Percentiles rank a stretch among this genome's conserved stretches.
These are phyloP conservation scores for Rachycentron canadum DNA, from an alignment of 2,797 vertebrate species.

Conservation along the genomic window DNA sequence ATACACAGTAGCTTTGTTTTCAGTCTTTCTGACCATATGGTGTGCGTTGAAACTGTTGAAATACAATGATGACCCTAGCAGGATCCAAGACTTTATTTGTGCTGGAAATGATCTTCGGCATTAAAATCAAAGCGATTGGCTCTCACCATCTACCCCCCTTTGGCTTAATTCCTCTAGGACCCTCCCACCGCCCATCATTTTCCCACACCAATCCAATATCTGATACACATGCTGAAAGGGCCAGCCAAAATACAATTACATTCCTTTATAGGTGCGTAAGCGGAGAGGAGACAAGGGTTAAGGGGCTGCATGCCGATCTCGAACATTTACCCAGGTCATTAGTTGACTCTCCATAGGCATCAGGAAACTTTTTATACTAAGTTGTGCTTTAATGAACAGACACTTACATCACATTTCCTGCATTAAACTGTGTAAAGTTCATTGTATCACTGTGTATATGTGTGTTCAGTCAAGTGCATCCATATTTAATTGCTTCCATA, in stretches of 20 bases:
- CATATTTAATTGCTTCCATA: background rate
- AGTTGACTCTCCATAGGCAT: slow-evolving; percentile 21
- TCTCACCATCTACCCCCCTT: background rate
- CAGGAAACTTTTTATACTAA: slow-evolving; percentile 1
- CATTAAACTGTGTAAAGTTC: background rate
- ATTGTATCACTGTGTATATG: background rate
- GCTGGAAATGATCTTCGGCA: background rate
- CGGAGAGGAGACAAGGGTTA: slow-evolving; percentile 24
- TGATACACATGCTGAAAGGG: slow-evolving; percentile 63
- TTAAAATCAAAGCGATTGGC: background rate
- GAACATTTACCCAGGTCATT: slow-evolving; percentile 44
- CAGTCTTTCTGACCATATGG: background rate
- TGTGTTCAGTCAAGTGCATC: background rate
- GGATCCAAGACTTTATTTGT: background rate
- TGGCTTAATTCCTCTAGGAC: background rate
- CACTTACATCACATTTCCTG: background rate
- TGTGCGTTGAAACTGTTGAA: background rate
- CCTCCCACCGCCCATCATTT: slow-evolving; percentile 33
- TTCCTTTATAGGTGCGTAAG: slow-evolving; percentile 53
- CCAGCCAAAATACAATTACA: slow-evolving; percentile 65
- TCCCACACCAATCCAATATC: slow-evolving; percentile 57
- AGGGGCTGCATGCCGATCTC: slow-evolving; percentile 42
- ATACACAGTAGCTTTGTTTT: background rate
- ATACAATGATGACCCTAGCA: background rate
- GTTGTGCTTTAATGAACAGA: background rate